These are phyloP conservation scores for Theristicus caerulescens DNA, from an alignment of 2,113 vertebrate genomes.

Conservation along the genomic window DNA sequence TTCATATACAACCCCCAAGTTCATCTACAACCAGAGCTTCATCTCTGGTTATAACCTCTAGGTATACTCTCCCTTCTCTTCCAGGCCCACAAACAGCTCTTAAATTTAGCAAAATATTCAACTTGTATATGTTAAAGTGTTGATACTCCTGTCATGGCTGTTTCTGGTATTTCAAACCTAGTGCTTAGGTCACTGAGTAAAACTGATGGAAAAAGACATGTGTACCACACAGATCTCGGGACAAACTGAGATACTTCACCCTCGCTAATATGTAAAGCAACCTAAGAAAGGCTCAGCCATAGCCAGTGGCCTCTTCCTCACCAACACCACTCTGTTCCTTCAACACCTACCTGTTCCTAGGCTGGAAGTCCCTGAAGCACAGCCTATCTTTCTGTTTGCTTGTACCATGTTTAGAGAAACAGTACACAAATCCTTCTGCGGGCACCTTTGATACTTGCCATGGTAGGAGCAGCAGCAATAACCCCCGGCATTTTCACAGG, in stretches of 20 bases:
- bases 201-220: neutral
- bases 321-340: neutral
- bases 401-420: neutral
- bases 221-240: too few species aligned
- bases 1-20: neutral
- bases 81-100: neutral
- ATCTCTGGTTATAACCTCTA: neutral
- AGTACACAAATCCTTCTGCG: neutral
- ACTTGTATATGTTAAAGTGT: neutral
- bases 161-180: neutral
- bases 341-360: neutral
- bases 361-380: neutral
- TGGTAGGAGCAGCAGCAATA: neutral
- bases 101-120: neutral
- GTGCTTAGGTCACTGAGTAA: neutral
- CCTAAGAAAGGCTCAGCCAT: neutral
- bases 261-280: neutral
- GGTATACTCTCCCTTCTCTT: neutral
- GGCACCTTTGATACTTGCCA: neutral
- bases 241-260: neutral
- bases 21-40: neutral
- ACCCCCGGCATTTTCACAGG: neutral
- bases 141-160: neutral
- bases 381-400: neutral
- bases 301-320: neutral